Evolutionary conservation across 2,113 vertebrate genomes (phyloP), one percentile per base, ranked within the genome.

Genomic region (Melanerpes formicivorus): DNA sequence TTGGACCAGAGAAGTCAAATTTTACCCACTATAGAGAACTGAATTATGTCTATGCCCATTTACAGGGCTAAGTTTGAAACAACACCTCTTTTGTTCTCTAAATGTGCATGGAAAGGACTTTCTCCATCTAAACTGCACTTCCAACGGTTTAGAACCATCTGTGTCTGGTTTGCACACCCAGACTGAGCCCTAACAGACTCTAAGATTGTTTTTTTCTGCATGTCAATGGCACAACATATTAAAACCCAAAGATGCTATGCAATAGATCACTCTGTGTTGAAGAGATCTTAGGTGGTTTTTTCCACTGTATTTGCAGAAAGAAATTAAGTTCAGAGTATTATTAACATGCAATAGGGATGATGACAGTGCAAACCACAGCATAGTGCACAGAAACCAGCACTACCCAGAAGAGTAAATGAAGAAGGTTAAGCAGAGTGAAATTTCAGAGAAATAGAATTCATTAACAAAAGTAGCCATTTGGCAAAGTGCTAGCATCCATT

Each of bases 21-120:
- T 79, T 69, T 65, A 82, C 79, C 59, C 67, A 34, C 29, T 58
- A 62, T 3, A 66, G n/a, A 76, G 59, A 85, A 84, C 21, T 48
- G 23, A 82, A 80, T 80, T 73, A 82, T 65, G 84, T 87, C 65
- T 73, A 29, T 34, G 25, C 52, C 92, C 59, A 69, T 69, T 80
- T 85, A 82, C 79, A 91, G 46, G 8, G 37, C 44, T 42, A 65
- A 84, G 62, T 92, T 78, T n/a, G 78, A 93, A 94, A 90, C 29
- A 84, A 17, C 6, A 52, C 48, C 75, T 77, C 46, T 71, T 92
- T 90, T 88, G 37, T 88, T 88, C 69, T 69, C 34, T 27, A 62
- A 60, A 56, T 23, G 75, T 6, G 15, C 44, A 52, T 3, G 22
- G 17, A 32, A 90, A 95, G 86, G 91, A 8, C 1, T 9, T 29